These are phyloP conservation scores for Acronicta alni DNA, from an alignment of 2,888 invertebrate species.

Conservation along the genomic window DNA sequence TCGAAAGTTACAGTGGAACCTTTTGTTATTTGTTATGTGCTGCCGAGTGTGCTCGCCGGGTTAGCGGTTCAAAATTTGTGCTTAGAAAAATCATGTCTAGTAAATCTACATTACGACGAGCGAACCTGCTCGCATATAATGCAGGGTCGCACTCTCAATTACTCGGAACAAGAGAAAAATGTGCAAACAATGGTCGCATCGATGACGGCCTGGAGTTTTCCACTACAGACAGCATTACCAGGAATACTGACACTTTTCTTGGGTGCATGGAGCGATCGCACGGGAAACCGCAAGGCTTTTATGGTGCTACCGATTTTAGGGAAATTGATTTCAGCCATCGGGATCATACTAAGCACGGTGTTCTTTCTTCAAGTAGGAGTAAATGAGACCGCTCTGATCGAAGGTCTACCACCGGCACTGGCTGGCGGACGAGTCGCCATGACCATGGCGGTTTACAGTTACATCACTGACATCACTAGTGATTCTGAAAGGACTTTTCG, in stretches of 20 bases:
- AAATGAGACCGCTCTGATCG: constrained; percentile 88
- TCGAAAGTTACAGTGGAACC: constrained; percentile 91
- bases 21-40: constrained; percentile 90
- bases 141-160: constrained; percentile 80
- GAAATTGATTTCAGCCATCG: constrained; percentile 87
- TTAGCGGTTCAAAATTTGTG: constrained; percentile 88
- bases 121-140: constrained; percentile 87
- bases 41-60: constrained; percentile 91
- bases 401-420: constrained; percentile 89
- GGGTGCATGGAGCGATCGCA: constrained; percentile 91
- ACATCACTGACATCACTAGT: constrained; percentile 90
- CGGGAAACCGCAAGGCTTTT: constrained; percentile 89
- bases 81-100: constrained; percentile 89
- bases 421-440: constrained; percentile 90
- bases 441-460: constrained; percentile 90
- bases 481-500: constrained; percentile 90
- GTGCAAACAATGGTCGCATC: constrained; percentile 88
- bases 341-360: constrained; percentile 88
- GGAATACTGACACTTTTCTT: constrained; percentile 88
- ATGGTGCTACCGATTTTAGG: constrained; percentile 90
- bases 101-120: constrained; percentile 87
- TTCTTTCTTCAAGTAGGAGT: constrained; percentile 88
- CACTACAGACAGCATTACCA: constrained; percentile 89
- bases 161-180: constrained; percentile 79
- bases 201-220: constrained; percentile 89